Evolutionary conservation across 1,140 invertebrate genomes (phyloP), one percentile per base, ranked within the genome.

Genomic region (Brachionus paranguensis): DNA sequence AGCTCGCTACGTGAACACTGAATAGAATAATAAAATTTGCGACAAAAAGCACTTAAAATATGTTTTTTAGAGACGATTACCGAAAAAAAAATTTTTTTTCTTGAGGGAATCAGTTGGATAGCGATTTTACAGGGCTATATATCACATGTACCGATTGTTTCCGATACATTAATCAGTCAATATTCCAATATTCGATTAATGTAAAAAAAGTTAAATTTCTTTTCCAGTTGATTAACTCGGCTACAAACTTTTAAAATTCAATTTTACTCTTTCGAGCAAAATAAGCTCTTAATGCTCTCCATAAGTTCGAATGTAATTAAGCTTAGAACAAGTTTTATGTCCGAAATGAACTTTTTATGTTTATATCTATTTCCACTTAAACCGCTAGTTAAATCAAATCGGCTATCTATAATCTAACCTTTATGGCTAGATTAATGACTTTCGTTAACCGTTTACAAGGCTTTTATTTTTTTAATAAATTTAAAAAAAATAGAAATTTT

Each of bases 111-210:
- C 53, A 60, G 53, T 60, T 60, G 53, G 53, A 60, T 20, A 24
- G n/a, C 53, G 53, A 60, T 60, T 41, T 72, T 43, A 41, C 33
- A 41, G 41, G 29, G 8, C 7, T 41, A 72, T 43, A 72, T 43
- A 72, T 43, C 33, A 43, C 41, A 72, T 20, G 41, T 72, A 37
- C 33, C 68, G 41, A 72, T 72, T 72, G 68, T 72, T 72, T 72
- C 68, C 68, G 68, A 72, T 72, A 72, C 68, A 72, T 72, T 72
- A 72, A 72, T 72, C 68, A 72, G 68, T 72, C 68, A 72, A 72
- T 68, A 68, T 68, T 68, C 65, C 65, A 68, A n/a, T 68, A 68
- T 68, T 68, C 65, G 53, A 60, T 60, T 60, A 24, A 60, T 60
- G n/a, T 17, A 60, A 20, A 20, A 60, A 68, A 68, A 41, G 27